phyloP scores from a whole-genome alignment of 1,140 invertebrate genomes.

The Panulirus ornatus region DNA sequence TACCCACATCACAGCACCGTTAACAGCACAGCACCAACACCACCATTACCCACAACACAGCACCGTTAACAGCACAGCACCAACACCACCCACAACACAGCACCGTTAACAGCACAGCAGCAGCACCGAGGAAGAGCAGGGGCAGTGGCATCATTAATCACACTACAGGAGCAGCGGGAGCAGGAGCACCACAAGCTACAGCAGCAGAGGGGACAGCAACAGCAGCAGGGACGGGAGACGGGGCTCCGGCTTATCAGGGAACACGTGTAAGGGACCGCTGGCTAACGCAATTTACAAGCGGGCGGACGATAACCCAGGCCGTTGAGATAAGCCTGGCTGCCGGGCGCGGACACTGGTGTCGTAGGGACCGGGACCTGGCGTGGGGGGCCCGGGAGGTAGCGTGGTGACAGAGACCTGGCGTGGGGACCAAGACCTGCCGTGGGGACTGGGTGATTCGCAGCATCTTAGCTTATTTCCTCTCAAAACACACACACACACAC shows the following conservation, averaged over 20 bases:
- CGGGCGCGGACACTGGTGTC: not conserved
- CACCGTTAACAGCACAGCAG: too few relatives aligned
- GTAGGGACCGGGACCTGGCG: not conserved
- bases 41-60: too few relatives aligned
- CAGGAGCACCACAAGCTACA: not conserved
- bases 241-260: constrained; percentile 23
- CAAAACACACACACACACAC: not conserved
- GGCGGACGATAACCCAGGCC: constrained; percentile 25
- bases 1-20: too few relatives aligned
- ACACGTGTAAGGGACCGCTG: constrained; percentile 42
- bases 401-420: not conserved
- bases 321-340: constrained; percentile 21
- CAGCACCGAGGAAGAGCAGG: not conserved
- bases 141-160: not conserved
- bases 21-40: too few relatives aligned
- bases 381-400: not conserved
- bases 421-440: not conserved
- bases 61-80: too few relatives aligned
- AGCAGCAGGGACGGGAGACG: not conserved
- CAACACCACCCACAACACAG: too few relatives aligned
- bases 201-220: not conserved
- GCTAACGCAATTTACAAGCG: constrained; percentile 35
- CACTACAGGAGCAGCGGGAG: not conserved
- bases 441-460: too few relatives aligned
- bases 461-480: too few relatives aligned